Evolutionary conservation across 2,888 invertebrate genomes (phyloP), one percentile per base, ranked within the genome.

Genomic region (Meiosimyza decipiens): DNA sequence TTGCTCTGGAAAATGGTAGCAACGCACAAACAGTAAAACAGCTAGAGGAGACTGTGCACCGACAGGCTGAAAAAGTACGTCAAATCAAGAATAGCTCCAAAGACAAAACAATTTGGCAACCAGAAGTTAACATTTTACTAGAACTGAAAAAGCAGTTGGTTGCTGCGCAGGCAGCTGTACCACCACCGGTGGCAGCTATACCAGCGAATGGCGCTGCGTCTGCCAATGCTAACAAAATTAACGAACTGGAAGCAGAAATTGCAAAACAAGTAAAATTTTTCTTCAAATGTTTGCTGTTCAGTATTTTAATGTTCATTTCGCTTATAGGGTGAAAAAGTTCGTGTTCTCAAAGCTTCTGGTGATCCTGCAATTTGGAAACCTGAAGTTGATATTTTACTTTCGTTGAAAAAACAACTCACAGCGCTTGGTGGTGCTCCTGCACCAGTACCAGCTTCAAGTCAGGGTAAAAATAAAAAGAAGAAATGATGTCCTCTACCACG

Each of bases 331-430:
- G 89, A 91, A 59, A 89, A 91, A 78, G 95, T 97, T 0, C 89
- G 97, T 69, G 88, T 91, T 69, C 82, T 97, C 52, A 97, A 97
- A 85, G 88, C 92, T 3, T 91, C 92, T 15, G 91, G 91, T 66
- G 91, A 92, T 76, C 95, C 95, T 83, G 81, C 90, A 0, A 90
- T 91, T 0, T 93, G 95, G 91, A 92, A 94, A 81, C 93, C 93
- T 0, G 93, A 95, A 86, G 94, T 96, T 0, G 89, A 91, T 11
- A 88, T 89, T 62, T 88, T 97, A 15, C 85, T 95, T 22, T 89
- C 90, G 62, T 86, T 96, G 71, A 96, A 96, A 85, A 90, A 91
- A 76, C 89, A 91, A 78, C 88, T 95, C 52, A 83, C 89, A 2
- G 63, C 81, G 12, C 75, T 87, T 15, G 87, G 86, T 7, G 60